Conservation (phyloP, 2,113 vertebrate genomes). For the Corapipo altera region DNA sequence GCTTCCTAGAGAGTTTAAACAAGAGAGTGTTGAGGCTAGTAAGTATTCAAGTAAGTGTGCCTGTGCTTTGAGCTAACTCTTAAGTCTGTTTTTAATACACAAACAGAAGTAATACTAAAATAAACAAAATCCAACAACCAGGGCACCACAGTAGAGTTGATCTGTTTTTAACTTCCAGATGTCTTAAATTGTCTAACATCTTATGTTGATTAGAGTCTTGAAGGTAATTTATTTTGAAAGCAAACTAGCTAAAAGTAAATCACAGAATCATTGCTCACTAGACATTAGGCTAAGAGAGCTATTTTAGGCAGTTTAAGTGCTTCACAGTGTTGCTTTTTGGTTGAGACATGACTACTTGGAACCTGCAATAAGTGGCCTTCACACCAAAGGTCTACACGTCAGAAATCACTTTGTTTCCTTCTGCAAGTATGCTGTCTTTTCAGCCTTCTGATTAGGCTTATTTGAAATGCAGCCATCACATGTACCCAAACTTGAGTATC, state of each 20-base stretch:
- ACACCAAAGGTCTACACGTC: neutral
- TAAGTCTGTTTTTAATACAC: neutral
- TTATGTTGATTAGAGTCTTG: neutral
- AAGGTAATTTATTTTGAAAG: conserved; percentile 9
- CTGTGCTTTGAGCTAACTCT: conserved; percentile 15
- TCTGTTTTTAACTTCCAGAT: neutral
- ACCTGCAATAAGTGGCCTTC: conserved; percentile 45
- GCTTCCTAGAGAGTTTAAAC: neutral
- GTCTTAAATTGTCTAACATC: neutral
- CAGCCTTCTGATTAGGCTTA: neutral
- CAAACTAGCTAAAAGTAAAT: neutral
- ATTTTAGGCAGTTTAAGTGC: conserved; percentile 23
- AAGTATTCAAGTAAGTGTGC: neutral
- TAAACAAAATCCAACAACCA: neutral
- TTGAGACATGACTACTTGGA: neutral
- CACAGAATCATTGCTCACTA: neutral
- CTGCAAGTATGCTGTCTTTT: neutral
- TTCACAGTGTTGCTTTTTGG: neutral
- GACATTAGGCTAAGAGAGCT: neutral
- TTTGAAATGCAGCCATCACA: neutral
- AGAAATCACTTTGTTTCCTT: neutral
- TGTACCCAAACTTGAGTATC: neutral
- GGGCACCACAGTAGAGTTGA: neutral
- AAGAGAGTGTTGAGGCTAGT: neutral
- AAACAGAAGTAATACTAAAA: neutral